Base-by-base conservation (phyloP, 2,888 invertebrate species). In the Dynastes grantii region DNA sequence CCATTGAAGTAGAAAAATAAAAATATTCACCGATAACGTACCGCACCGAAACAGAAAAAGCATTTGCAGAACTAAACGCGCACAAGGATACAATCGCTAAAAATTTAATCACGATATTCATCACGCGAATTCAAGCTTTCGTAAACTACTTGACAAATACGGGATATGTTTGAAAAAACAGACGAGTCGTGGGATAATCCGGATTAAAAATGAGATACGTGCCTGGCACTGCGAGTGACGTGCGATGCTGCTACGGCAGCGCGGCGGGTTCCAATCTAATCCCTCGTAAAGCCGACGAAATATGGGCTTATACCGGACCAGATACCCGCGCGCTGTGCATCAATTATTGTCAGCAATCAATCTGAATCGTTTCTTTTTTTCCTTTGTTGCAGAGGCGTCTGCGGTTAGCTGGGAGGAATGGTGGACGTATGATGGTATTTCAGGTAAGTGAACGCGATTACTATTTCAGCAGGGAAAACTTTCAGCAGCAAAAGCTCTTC, bases 351-450 rank as follows among this genome's bases (percentile, higher is more conserved):
- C 85, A 83, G 82, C 84, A 83, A 85, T 86, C 86, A 84, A 85
- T 85, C 84, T 83, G 80, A 82, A 82, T 68, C 80, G 63, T 76
- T 58, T 79, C 63, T 58, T 78, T 78, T 71, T 37, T 88, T 88
- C 90, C 88, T 67, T 90, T 90, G 89, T 93, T 93, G 86, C 92
- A 95, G 95, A 92, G 87, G 92, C 93, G 84, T 90, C 90, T 85
- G 93, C 93, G 86, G 94, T 95, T 87, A 96, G 95, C 90, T 97
- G 97, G 97, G 97, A 97, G 90, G 96, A 96, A 91, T 97, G 97
- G 97, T 97, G 97, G 97, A 97, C 96, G 85, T 97, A 97, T 91
- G 97, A 97, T 90, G 97, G 97, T 83, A 97, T 97, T 90, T 97
- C 97, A 91, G 97, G 97, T 96, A 91, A 93, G 93, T 86, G 71